These are phyloP conservation scores for Mesitornis unicolor DNA, from an alignment of 2,113 vertebrate species.

Conservation along the genomic window DNA sequence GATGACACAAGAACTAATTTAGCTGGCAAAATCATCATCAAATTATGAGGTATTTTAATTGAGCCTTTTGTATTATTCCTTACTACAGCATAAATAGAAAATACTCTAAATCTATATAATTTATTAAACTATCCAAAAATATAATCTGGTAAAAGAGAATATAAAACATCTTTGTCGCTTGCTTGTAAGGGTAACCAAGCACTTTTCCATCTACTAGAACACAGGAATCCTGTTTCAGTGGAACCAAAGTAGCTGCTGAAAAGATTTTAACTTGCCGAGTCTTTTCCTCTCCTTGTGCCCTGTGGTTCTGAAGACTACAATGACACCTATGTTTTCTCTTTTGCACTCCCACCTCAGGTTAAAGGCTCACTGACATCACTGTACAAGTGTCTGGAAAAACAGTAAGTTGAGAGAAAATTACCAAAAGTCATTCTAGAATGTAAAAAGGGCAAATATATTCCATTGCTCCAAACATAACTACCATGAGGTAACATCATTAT, in stretches of 20 bases:
- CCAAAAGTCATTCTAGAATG: neutral
- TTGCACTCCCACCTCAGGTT: neutral
- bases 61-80: constrained; percentile 43
- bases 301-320: neutral
- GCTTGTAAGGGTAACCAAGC: neutral
- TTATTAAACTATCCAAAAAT: constrained; percentile 40
- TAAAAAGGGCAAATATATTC: neutral
- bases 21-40: constrained; percentile 6
- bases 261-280: neutral
- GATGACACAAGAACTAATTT: constrained; percentile 10
- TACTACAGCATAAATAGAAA: constrained; percentile 33
- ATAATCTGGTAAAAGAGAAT: neutral
- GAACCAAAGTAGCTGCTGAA: neutral
- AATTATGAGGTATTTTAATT: constrained; percentile 24
- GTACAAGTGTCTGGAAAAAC: neutral
- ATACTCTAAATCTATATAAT: too few relatives aligned
- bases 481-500: neutral
- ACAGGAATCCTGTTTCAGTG: neutral
- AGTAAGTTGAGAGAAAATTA: neutral
- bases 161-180: neutral
- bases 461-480: neutral
- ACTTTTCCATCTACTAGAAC: neutral
- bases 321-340: accelerated
- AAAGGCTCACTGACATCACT: neutral
- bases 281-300: neutral